phyloP scores from a whole-genome alignment of 2,797 vertebrate species.

The Pipistrellus nathusii region DNA sequence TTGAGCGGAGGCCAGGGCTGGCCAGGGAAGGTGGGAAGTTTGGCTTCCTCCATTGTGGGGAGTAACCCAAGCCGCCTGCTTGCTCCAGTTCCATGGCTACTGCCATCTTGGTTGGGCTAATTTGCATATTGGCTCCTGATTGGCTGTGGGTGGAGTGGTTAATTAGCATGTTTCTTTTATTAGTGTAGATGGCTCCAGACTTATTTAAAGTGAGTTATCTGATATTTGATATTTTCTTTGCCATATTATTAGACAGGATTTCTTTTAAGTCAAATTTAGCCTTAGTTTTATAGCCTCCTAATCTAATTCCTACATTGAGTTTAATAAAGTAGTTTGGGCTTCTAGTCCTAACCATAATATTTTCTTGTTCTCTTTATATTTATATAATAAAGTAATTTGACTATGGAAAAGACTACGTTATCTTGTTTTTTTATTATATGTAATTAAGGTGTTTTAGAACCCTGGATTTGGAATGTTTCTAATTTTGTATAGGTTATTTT shows the following conservation, averaged over 20 bases:
- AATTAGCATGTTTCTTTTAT: too few species aligned
- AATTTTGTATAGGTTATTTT: constrained; percentile 29
- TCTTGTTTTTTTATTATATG: not conserved
- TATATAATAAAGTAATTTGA: constrained; percentile 14
- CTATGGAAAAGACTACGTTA: not conserved
- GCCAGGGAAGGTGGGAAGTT: too few species aligned
- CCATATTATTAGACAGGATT: constrained; percentile 3
- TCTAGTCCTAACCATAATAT: not conserved
- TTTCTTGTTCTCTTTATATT: constrained; percentile 46
- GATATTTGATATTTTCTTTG: constrained; percentile 6
- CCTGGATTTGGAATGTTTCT: not conserved
- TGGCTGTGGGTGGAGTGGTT: too few species aligned
- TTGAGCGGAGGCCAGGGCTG: too few species aligned
- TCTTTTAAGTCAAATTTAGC: constrained; percentile 19
- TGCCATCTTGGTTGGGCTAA: too few species aligned
- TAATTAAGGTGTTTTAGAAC: constrained; percentile 25
- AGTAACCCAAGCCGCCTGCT: too few species aligned
- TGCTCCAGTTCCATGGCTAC: too few species aligned
- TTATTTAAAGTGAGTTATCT: constrained; percentile 36
- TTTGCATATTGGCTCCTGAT: too few species aligned
- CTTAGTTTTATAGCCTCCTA: constrained; percentile 32
- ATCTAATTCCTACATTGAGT: constrained; percentile 34
- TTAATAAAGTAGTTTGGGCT: not conserved
- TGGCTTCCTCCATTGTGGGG: too few species aligned
- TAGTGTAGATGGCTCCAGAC: not conserved